These are phyloP conservation scores for Psephotus haematonotus DNA, from an alignment of 2,113 vertebrate species.

Conservation along the genomic window DNA sequence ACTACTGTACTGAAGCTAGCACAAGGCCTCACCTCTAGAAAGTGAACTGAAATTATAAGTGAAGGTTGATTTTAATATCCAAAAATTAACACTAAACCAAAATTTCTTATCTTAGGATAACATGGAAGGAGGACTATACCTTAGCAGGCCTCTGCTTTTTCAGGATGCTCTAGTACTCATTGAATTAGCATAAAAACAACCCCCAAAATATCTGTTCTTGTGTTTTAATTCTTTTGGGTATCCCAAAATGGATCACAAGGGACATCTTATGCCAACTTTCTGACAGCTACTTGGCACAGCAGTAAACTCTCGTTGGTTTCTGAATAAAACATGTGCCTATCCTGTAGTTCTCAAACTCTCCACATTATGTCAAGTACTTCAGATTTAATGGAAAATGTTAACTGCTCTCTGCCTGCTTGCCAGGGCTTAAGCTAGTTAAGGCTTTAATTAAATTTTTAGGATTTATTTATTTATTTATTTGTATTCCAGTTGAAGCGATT, in stretches of 20 bases:
- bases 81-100: background rate
- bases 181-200: background rate
- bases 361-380: slow-evolving; percentile 22
- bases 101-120: background rate
- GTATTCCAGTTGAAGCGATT: background rate
- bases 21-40: background rate
- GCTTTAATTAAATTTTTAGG: background rate
- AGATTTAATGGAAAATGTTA: background rate
- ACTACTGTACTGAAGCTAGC: background rate
- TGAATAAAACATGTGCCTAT: slow-evolving; percentile 49
- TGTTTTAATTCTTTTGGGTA: background rate
- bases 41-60: background rate
- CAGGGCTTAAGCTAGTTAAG: background rate
- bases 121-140: background rate
- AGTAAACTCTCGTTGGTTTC: background rate
- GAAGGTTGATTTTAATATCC: background rate
- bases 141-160: background rate
- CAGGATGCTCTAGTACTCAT: background rate
- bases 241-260: background rate
- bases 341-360: background rate
- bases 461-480: background rate
- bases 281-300: slow-evolving; percentile 37
- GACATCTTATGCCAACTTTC: slow-evolving; percentile 21
- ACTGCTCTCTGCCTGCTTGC: background rate
- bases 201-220: background rate